A percentile compares a stretch with the other conserved stretches of the same genome.
Conservation (phyloP, 2,797 vertebrate genomes). For the Podarcis siculus region DNA sequence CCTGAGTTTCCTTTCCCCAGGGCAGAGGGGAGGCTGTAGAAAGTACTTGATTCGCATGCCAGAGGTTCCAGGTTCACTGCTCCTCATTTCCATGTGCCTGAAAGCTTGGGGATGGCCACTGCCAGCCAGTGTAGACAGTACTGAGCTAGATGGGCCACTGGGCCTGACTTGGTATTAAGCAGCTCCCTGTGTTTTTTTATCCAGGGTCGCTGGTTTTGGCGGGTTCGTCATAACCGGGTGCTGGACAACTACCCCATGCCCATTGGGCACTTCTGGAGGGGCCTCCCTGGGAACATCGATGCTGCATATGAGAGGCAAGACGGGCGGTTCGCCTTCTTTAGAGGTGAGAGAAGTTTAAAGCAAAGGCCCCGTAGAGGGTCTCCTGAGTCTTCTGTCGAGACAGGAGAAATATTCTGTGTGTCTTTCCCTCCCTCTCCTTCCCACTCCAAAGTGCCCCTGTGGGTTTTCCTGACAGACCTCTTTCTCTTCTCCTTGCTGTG, state of each 20-base stretch:
- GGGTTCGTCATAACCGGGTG: slow-evolving; percentile 93
- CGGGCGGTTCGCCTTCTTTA: slow-evolving; percentile 94
- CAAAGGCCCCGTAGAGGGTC: rapidly evolving
- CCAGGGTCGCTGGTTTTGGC: slow-evolving; percentile 97
- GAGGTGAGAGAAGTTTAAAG: slow-evolving; percentile 79
- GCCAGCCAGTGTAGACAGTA: no score
- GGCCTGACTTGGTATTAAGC: neutral
- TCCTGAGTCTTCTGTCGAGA: no score
- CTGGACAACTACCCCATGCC: slow-evolving; percentile 98
- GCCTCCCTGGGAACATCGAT: slow-evolving; percentile 91
- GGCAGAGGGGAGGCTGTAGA: no score
- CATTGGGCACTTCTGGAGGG: slow-evolving; percentile 95
- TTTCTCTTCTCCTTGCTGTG: no score
- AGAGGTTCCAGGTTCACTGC: no score
- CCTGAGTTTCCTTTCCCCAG: neutral
- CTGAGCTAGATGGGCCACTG: no score
- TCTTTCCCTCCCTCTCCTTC: neutral
- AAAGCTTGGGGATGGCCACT: no score
- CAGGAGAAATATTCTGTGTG: neutral
- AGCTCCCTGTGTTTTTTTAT: slow-evolving; percentile 28
- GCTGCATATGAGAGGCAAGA: slow-evolving; percentile 95
- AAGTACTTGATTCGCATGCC: no score
- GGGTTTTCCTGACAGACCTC: no score
- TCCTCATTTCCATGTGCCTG: neutral
- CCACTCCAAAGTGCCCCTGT: neutral